Evolutionary conservation across 2,888 invertebrate genomes (phyloP).

Genomic region (Agrochola lota): DNA sequence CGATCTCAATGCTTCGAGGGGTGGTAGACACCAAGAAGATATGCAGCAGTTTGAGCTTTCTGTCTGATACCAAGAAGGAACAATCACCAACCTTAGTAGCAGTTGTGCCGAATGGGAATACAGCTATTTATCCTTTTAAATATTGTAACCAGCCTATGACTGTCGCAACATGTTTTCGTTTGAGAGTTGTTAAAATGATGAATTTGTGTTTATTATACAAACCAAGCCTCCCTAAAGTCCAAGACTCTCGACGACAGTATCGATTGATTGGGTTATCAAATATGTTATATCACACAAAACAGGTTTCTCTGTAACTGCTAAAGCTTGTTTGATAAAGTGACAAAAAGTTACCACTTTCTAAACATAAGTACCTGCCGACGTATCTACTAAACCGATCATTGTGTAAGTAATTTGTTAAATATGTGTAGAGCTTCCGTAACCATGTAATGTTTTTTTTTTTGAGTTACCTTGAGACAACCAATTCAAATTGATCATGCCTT

Average conservation of each 20-base stretch:
- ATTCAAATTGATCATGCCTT: neutral
- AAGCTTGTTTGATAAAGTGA: constrained; percentile 41
- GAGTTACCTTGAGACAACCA: neutral
- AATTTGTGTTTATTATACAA: neutral
- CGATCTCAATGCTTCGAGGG: neutral
- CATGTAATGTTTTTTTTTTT: neutral
- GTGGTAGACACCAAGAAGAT: neutral
- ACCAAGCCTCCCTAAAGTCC: neutral
- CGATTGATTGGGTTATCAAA: neutral
- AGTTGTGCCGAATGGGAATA: neutral
- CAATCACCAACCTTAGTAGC: neutral
- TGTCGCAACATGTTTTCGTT: neutral
- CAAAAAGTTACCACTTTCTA: constrained; percentile 50
- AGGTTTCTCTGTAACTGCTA: constrained; percentile 29
- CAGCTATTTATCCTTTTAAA: neutral
- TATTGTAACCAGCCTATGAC: neutral
- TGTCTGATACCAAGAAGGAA: neutral
- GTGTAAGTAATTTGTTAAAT: neutral
- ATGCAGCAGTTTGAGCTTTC: neutral
- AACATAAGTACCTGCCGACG: constrained; percentile 22
- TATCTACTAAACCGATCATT: neutral
- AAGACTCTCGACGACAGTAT: too few relatives aligned
- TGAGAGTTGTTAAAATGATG: neutral
- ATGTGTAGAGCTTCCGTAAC: too few relatives aligned
- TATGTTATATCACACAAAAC: constrained; percentile 44